A percentile compares a stretch with the other conserved stretches of the same genome.
phyloP scores from a whole-genome alignment of 2,797 vertebrate species.

The Amphiprion clarkii region DNA sequence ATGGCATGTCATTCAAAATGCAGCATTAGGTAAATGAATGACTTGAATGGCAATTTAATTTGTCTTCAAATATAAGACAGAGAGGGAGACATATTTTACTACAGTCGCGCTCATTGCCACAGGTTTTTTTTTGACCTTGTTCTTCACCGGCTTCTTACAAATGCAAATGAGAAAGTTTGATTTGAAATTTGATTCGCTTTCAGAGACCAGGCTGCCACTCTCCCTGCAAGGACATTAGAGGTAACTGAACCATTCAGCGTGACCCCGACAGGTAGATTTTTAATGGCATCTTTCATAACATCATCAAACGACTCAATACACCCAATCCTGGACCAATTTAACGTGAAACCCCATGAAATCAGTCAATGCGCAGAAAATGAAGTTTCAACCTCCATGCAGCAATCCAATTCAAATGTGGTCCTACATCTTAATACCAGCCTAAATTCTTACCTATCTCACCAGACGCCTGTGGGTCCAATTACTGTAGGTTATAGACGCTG shows the following conservation, averaged over 20 bases:
- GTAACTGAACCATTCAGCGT: constrained; percentile 68
- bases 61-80: constrained; percentile 32
- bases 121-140: constrained; percentile 63
- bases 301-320: constrained; percentile 79
- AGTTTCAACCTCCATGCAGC: constrained; percentile 65
- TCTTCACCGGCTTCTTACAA: constrained; percentile 59
- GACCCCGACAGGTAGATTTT: constrained; percentile 76
- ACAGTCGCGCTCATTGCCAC: constrained; percentile 28
- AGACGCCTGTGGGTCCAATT: constrained; percentile 60
- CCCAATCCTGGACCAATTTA: constrained; percentile 75
- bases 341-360: constrained; percentile 79
- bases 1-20: constrained; percentile 35
- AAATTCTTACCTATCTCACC: constrained; percentile 51
- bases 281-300: constrained; percentile 79
- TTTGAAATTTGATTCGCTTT: constrained; percentile 78
- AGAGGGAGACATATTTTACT: constrained; percentile 40
- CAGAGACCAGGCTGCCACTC: constrained; percentile 55
- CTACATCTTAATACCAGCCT: constrained; percentile 64
- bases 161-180: constrained; percentile 76
- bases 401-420: constrained; percentile 65
- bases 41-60: constrained; percentile 41
- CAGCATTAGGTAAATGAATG: constrained; percentile 47
- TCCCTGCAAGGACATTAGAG: constrained; percentile 65
- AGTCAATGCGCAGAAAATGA: constrained; percentile 77
- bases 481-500: constrained; percentile 41